phyloP scores from a whole-genome alignment of 2,113 vertebrate genomes.

The Oncorhynchus gorbuscha region DNA sequence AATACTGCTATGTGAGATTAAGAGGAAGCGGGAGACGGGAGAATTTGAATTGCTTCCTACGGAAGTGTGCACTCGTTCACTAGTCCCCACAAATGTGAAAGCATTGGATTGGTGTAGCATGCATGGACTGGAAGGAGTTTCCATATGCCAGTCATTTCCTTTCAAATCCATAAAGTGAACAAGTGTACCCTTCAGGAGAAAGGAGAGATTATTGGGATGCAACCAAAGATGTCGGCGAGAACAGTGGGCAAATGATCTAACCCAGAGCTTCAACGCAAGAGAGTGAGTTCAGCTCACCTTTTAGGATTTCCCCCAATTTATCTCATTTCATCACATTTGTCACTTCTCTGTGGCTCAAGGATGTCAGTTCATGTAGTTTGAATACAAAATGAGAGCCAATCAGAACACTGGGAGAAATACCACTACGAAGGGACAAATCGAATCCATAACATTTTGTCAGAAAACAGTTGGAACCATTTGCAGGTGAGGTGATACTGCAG shows the following conservation, averaged over 20 bases:
- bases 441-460: conserved; percentile 20
- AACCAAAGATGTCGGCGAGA: conserved; percentile 13
- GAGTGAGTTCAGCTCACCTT: conserved; percentile 1
- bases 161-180: too few species aligned
- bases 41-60: too few species aligned
- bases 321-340: conserved; percentile 17
- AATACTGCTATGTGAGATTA: background rate
- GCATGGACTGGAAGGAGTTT: too few species aligned
- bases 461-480: conserved; percentile 2
- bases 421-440: conserved; percentile 32
- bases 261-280: conserved; percentile 18
- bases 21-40: conserved; percentile 15
- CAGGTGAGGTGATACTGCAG: background rate
- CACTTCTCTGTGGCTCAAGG: conserved; percentile 31
- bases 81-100: too few species aligned
- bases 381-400: conserved; percentile 37
- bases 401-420: conserved; percentile 20
- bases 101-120: too few species aligned
- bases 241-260: conserved; percentile 20
- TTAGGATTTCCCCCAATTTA: background rate
- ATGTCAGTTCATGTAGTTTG: conserved; percentile 45
- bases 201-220: too few species aligned
- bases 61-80: too few species aligned
- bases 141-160: too few species aligned
- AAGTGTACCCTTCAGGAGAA: too few species aligned